Percentiles rank a stretch among this genome's conserved stretches.
Conservation (phyloP, 2,113 vertebrate genomes). For the Lamprotornis superbus region DNA sequence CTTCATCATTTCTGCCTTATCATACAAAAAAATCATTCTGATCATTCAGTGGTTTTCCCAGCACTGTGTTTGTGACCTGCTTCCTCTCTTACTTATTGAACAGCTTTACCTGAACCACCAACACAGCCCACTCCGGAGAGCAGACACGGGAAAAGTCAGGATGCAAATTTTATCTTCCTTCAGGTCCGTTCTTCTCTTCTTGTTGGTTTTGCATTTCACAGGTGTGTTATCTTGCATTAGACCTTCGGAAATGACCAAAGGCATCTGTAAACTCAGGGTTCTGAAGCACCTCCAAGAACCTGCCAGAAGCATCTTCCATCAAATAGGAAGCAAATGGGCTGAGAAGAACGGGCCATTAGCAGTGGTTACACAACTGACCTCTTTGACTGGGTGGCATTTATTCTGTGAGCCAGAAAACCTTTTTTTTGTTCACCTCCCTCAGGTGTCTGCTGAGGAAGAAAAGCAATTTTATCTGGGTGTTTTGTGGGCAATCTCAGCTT, state of each 20-base stretch:
- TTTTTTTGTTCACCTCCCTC: not conserved
- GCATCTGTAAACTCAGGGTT: not conserved
- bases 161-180: not conserved
- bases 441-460: not conserved
- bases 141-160: not conserved
- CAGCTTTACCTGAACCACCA: not conserved
- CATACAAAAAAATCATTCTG: not conserved
- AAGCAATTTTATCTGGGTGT: not conserved
- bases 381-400: not conserved
- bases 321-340: not conserved
- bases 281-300: not conserved
- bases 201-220: not conserved
- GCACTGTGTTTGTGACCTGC: not conserved
- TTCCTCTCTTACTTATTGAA: not conserved
- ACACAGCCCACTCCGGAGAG: not conserved
- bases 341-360: not conserved
- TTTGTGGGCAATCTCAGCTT: not conserved
- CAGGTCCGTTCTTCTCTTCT: not conserved
- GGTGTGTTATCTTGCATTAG: not conserved
- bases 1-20: not conserved
- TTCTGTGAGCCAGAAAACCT: fast-evolving
- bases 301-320: not conserved
- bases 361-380: not conserved
- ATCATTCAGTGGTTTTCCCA: not conserved
- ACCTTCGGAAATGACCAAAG: not conserved